Evolutionary conservation across 2,888 invertebrate genomes (phyloP).

Genomic region (Microctonus hyperodae): DNA sequence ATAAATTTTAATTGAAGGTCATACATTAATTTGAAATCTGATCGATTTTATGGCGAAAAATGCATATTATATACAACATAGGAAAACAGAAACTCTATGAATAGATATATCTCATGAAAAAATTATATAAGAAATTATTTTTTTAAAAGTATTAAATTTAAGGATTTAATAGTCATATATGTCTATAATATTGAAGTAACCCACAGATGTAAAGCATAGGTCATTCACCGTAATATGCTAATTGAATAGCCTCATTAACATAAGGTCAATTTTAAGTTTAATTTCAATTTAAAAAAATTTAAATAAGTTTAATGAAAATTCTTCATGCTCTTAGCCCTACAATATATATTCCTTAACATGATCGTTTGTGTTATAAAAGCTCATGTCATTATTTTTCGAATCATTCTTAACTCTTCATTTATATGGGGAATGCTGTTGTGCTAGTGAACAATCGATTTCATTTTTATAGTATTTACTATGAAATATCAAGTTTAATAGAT

Average conservation of each 20-base stretch:
- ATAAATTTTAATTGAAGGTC: no score
- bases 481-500: neutral
- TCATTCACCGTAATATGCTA: neutral
- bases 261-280: constrained; percentile 38
- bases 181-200: neutral
- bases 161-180: neutral
- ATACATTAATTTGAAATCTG: no score
- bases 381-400: neutral
- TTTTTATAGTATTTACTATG: neutral
- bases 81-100: no score
- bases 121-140: no score
- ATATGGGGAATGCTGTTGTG: neutral
- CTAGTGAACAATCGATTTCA: neutral
- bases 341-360: neutral
- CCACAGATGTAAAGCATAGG: neutral
- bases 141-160: no score
- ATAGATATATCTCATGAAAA: no score
- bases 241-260: constrained; percentile 13
- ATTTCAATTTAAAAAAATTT: constrained; percentile 32
- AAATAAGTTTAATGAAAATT: constrained; percentile 38
- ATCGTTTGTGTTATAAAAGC: constrained; percentile 38
- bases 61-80: no score
- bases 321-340: neutral
- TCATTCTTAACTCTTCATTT: neutral
- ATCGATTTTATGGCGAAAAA: no score